Percentiles rank a stretch among this genome's conserved stretches.
Evolutionary conservation across 2,113 vertebrate species (phyloP).

Genomic region (Dendropsophus ebraccatus): DNA sequence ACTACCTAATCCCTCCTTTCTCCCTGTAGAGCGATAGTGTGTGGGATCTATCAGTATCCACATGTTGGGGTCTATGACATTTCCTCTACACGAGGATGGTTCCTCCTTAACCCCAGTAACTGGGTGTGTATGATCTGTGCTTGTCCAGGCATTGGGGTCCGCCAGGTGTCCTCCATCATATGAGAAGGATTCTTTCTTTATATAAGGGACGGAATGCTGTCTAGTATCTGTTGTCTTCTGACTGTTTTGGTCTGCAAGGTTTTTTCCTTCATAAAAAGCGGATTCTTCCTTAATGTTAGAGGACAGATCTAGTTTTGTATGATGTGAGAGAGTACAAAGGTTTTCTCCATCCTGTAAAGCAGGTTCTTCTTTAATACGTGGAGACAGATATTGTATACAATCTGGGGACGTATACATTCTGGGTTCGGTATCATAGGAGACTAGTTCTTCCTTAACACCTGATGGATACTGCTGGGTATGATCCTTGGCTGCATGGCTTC

Average conservation of each 20-base stretch:
- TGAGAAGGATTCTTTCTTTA: background rate
- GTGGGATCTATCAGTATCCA: background rate
- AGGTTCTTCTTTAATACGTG: background rate
- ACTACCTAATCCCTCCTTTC: background rate
- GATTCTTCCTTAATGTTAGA: background rate
- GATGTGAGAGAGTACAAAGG: background rate
- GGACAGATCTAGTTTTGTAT: background rate
- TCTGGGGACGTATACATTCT: background rate
- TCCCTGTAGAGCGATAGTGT: background rate
- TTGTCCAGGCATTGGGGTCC: background rate
- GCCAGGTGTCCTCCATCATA: background rate
- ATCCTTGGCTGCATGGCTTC: background rate
- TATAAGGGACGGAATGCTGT: background rate
- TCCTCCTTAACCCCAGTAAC: background rate
- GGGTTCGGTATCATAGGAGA: background rate
- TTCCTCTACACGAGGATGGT: background rate
- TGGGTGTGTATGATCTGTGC: background rate
- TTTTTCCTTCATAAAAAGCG: background rate
- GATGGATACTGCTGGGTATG: background rate
- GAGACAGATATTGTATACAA: background rate
- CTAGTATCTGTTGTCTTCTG: too few species aligned
- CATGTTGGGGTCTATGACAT: background rate
- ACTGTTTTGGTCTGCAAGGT: background rate
- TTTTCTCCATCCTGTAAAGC: background rate
- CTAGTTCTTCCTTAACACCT: constrained; percentile 7